Base-by-base conservation (phyloP, 2,888 invertebrate genomes). In the Ptilodon capucinus region DNA sequence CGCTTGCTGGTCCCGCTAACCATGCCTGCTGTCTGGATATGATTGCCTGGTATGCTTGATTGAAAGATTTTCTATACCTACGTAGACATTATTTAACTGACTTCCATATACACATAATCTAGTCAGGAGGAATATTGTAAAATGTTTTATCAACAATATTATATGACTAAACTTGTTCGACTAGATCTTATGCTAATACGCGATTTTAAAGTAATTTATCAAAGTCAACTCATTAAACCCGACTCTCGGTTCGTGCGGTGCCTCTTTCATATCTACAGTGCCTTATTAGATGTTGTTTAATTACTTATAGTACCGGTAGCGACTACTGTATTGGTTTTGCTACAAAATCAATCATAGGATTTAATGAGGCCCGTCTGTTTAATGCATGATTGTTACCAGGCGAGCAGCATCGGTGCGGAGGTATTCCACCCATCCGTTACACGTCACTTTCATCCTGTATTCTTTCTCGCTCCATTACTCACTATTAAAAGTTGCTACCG, bases 401-500 rank as follows among this genome's bases (percentile, higher is more conserved):
- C 64, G 32, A 16, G 54, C 63, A 65, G 57, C 48, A 64, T 59
- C 58, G 47, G 49, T 55, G 54, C 46, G 59, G 55, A 64, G 69
- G 65, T 66, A 66, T 61, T 57, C 54, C 52, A 60, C 67, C 70
- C 74, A 74, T 77, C 70, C 74, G 72, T 79, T 73, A 73, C 67
- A 52, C 65, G 68, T 67, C 69, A 68, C 57, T 73, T 68, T 76
- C 80, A 81, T 81, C 77, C 79, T 74, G 77, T 77, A 73, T 82
- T 81, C 79, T 78, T 79, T 76, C 64, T 65, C 62, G 56, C 74
- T 81, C 32, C 84, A 87, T 88, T 85, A 86, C 76, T 88, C 84
- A 87, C 80, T 86, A 88, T 86, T 87, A 82, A 76, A 83, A 80
- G 70, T 71, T 67, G 85, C 86, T 87, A 84, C 89, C 80, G 87